A percentile compares a stretch with the other conserved stretches of the same genome.
Evolutionary conservation across 2,113 vertebrate genomes (phyloP).

Genomic region (Circaetus cinerascens): DNA sequence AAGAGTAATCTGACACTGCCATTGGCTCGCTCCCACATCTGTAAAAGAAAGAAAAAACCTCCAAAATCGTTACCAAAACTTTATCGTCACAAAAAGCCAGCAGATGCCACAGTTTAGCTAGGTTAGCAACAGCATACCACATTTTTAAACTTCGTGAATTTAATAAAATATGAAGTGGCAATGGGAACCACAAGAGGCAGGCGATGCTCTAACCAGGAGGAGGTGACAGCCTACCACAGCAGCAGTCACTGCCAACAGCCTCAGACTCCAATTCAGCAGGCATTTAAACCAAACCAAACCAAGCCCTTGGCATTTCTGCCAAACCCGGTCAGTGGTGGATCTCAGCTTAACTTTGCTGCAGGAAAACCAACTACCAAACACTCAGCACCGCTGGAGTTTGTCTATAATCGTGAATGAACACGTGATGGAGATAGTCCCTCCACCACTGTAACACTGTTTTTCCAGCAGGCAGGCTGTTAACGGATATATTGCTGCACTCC

Average conservation of each 20-base stretch:
- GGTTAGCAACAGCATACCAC: not conserved
- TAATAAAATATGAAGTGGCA: not conserved
- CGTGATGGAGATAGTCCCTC: not conserved
- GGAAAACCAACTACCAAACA: not conserved
- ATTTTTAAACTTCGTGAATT: not conserved
- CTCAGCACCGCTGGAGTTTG: not conserved
- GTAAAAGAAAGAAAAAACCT: not conserved
- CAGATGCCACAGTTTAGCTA: not conserved
- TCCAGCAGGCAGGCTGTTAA: not conserved
- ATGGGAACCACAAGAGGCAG: not conserved
- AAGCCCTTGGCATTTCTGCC: not conserved
- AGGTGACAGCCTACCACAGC: not conserved
- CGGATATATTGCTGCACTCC: not conserved
- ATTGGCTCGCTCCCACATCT: not conserved
- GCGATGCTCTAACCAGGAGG: not conserved
- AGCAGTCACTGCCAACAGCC: not conserved
- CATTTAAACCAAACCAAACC: not conserved
- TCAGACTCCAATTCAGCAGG: not conserved
- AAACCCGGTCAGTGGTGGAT: not conserved
- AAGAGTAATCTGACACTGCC: not conserved
- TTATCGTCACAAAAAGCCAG: not conserved
- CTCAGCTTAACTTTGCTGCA: not conserved
- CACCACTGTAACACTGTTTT: not conserved
- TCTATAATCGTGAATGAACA: not conserved
- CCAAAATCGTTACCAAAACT: not conserved